phyloP scores from a whole-genome alignment of 2,113 vertebrate species.

The Coracopsis vasa region DNA sequence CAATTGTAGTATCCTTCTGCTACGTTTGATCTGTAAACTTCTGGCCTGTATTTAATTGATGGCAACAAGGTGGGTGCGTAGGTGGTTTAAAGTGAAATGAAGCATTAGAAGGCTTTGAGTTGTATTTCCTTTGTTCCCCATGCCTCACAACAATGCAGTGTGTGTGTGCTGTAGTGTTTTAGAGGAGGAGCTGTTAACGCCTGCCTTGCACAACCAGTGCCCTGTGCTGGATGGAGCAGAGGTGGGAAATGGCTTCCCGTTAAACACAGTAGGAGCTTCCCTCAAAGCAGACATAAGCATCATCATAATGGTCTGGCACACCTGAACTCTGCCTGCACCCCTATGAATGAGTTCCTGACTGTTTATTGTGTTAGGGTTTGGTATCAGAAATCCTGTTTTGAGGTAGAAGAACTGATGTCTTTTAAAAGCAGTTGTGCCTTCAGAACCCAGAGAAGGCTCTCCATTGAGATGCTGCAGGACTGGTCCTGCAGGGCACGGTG shows the following conservation, averaged over 20 bases:
- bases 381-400: not conserved
- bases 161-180: not conserved
- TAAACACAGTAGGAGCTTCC: not conserved
- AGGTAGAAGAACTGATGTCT: not conserved
- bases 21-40: not conserved
- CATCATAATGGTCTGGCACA: not conserved
- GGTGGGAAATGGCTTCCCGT: not conserved
- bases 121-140: not conserved
- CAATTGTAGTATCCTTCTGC: not conserved
- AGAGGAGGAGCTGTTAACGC: not conserved
- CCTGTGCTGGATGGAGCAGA: not conserved
- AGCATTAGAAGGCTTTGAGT: not conserved
- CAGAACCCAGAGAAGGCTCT: not conserved
- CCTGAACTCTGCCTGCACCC: not conserved
- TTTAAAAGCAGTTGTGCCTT: not conserved
- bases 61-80: not conserved
- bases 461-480: not conserved
- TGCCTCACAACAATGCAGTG: not conserved
- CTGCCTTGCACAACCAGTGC: not conserved
- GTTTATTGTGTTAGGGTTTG: not conserved
- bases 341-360: not conserved
- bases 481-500: not conserved
- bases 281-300: not conserved
- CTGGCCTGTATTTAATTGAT: not conserved
- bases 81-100: not conserved